A percentile compares a stretch with the other conserved stretches of the same genome.
phyloP scores from a whole-genome alignment of 2,113 vertebrate species.

The Pollimyrus isidori region DNA sequence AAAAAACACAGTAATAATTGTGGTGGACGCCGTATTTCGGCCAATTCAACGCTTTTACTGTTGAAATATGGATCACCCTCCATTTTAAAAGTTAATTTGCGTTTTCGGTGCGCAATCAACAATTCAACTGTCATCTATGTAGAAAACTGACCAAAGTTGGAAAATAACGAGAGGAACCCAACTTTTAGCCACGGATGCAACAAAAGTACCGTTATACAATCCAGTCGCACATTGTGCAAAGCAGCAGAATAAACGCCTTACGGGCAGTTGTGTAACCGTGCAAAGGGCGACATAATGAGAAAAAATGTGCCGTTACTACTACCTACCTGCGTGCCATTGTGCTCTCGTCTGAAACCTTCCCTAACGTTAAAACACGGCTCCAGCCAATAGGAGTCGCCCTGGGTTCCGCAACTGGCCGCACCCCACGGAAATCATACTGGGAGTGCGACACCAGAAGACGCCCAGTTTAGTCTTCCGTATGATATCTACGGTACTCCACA shows the following conservation, averaged over 20 bases:
- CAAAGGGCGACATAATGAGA: neutral
- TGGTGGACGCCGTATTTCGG: neutral
- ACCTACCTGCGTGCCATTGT: neutral
- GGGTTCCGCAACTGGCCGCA: neutral
- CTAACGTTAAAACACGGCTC: neutral
- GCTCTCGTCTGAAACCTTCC: neutral
- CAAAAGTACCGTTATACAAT: neutral
- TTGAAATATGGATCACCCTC: neutral
- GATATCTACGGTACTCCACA: neutral
- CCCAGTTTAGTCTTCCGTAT: neutral
- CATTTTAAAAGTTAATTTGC: neutral
- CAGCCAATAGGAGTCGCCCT: neutral
- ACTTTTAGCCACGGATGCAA: neutral
- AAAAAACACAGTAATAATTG: neutral
- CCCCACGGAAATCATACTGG: neutral
- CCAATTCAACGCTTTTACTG: neutral
- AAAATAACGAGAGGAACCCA: neutral
- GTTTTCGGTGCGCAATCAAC: neutral
- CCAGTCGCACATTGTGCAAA: neutral
- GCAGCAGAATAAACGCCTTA: neutral
- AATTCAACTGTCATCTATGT: neutral
- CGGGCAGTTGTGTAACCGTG: neutral
- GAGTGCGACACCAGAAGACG: neutral
- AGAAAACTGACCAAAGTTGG: neutral
- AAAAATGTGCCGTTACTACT: neutral